Evolutionary conservation across 2,888 invertebrate genomes (phyloP).

Genomic region (Hyppa rectilinea): DNA sequence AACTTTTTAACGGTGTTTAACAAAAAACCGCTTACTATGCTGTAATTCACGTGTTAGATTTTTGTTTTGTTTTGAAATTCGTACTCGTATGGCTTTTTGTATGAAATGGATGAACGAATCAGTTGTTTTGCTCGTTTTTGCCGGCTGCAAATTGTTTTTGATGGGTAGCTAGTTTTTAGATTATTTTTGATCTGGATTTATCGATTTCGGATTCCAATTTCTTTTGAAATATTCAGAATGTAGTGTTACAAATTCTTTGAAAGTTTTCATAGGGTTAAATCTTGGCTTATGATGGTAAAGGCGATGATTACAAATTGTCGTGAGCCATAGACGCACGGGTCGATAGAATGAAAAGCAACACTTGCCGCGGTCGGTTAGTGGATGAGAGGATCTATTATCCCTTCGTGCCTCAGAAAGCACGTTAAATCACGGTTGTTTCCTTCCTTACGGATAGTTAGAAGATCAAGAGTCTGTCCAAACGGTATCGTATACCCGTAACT

Average conservation of each 20-base stretch:
- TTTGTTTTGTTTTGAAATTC: constrained; percentile 13
- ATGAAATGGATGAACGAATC: constrained; percentile 14
- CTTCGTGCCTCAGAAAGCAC: too few relatives aligned
- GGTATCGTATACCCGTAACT: too few relatives aligned
- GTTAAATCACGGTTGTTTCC: too few relatives aligned
- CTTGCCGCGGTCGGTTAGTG: too few relatives aligned
- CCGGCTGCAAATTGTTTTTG: constrained; percentile 19
- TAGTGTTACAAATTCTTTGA: background rate
- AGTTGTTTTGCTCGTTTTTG: constrained; percentile 34
- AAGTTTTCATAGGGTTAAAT: background rate
- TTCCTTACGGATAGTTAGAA: too few relatives aligned
- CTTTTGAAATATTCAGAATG: too few relatives aligned
- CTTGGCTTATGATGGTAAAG: too few relatives aligned
- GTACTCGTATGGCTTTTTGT: constrained; percentile 28
- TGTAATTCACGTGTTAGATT: constrained; percentile 19
- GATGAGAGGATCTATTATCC: too few relatives aligned
- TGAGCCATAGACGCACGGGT: too few relatives aligned
- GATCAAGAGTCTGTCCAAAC: too few relatives aligned
- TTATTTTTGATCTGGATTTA: constrained; percentile 18
- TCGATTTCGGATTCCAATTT: background rate
- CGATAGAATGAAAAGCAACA: too few relatives aligned
- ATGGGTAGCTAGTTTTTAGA: background rate
- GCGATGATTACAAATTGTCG: background rate
- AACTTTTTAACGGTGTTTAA: constrained; percentile 1
- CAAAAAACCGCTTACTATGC: constrained; percentile 18